These are phyloP conservation scores for Copidosoma floridanum DNA, from an alignment of 1,140 invertebrate genomes.

Conservation along the genomic window DNA sequence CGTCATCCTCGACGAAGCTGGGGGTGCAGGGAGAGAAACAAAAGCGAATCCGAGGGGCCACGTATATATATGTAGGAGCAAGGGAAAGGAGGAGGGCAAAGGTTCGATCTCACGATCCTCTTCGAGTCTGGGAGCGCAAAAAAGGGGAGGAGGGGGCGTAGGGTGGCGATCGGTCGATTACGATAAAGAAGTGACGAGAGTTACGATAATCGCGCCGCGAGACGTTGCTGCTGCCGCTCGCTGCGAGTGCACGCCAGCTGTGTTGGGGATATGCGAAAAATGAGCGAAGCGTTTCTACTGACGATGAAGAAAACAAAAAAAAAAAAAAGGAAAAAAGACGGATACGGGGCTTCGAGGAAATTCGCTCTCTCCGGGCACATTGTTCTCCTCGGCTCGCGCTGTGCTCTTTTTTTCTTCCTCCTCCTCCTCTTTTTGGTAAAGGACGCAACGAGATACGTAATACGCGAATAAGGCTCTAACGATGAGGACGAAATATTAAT, in stretches of 20 bases:
- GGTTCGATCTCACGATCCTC: constrained; percentile 17
- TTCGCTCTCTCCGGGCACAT: no score
- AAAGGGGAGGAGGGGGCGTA: neutral
- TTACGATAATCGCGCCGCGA: constrained; percentile 26
- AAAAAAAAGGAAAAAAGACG: neutral
- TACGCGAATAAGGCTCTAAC: no score
- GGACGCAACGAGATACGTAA: no score
- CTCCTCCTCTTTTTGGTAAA: no score
- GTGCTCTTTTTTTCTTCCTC: no score
- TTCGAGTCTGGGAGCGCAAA: no score
- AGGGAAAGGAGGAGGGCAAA: no score
- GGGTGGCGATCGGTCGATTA: constrained; percentile 21
- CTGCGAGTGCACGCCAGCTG: no score
- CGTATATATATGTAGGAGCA: constrained; percentile 6
- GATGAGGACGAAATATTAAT: no score
- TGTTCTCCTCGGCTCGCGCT: no score
- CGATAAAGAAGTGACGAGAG: constrained; percentile 26
- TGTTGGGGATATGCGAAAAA: no score
- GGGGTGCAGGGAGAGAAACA: constrained; percentile 9
- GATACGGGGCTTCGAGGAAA: neutral
- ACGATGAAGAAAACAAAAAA: no score
- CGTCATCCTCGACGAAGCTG: neutral
- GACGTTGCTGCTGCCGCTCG: constrained; percentile 1
- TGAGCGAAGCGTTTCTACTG: constrained; percentile 6
- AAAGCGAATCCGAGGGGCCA: constrained; percentile 12